Conservation (phyloP, 2,888 invertebrate genomes). For the Pristionchus fissidentatus region DNA sequence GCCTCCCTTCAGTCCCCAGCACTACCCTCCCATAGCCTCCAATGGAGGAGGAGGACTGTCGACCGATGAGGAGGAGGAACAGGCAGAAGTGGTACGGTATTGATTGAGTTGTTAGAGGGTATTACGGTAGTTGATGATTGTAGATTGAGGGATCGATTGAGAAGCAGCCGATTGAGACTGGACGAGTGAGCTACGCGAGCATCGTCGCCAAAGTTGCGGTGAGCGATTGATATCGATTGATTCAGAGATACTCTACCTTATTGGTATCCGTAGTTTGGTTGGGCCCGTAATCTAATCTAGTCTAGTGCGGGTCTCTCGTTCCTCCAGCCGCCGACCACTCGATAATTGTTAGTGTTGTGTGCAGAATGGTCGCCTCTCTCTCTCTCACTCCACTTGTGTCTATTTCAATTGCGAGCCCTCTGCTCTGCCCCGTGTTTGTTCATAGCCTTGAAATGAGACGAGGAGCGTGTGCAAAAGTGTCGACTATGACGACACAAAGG, state of each 20-base stretch:
- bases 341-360: neutral
- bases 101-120: neutral
- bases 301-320: neutral
- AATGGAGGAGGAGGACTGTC: neutral
- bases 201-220: conserved; percentile 15
- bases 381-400: conserved; percentile 20
- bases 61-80: neutral
- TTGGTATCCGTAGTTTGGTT: no score
- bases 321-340: neutral
- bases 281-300: conserved; percentile 1
- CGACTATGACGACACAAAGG: conserved; percentile 32
- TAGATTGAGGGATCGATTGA: neutral
- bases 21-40: conserved; percentile 6
- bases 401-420: conserved; percentile 20
- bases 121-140: neutral
- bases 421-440: conserved; percentile 31
- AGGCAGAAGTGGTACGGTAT: neutral
- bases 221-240: neutral
- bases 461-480: conserved; percentile 18
- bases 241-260: no score
- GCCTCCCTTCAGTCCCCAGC: no score
- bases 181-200: neutral
- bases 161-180: conserved; percentile 1
- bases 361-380: neutral
- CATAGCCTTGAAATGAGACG: conserved; percentile 42